Evolutionary conservation across 2,113 vertebrate species (phyloP).

Genomic region (Colistium nudipinnis): DNA sequence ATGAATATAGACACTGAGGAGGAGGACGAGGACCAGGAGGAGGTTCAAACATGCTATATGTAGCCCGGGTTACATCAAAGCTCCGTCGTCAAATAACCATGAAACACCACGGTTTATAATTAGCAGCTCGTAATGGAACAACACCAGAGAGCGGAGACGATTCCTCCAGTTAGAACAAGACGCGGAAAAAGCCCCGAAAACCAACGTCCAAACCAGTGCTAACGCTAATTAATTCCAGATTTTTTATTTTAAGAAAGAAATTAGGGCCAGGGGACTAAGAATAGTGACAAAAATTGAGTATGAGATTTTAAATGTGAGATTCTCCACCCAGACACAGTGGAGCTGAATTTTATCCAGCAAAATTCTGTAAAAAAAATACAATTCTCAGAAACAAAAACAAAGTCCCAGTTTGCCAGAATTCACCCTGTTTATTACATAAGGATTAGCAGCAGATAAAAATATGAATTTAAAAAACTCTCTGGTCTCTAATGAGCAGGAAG

Average conservation of each 20-base stretch:
- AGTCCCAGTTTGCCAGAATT: background rate
- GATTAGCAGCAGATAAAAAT: background rate
- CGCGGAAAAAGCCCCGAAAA: no score
- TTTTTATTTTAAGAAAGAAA: no score
- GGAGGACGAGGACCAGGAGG: no score
- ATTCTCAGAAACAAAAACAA: background rate
- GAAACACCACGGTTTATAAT: slow-evolving; percentile 30
- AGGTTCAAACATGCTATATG: slow-evolving; percentile 22
- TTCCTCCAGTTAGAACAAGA: background rate
- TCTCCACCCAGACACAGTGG: no score
- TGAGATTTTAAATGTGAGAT: no score
- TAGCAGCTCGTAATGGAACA: slow-evolving; percentile 20
- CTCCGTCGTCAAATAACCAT: slow-evolving; percentile 8
- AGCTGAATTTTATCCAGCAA: no score
- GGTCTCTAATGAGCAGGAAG: background rate
- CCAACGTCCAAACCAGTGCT: no score
- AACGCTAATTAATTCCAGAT: no score
- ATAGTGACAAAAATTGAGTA: no score
- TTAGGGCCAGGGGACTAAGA: no score
- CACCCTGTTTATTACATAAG: background rate
- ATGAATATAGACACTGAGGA: slow-evolving; percentile 12
- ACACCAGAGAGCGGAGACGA: slow-evolving; percentile 5
- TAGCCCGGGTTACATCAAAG: slow-evolving; percentile 47
- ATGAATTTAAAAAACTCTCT: background rate
- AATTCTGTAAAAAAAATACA: no score